Conservation (phyloP, 2,797 vertebrate genomes). For the Sciurus vulgaris region DNA sequence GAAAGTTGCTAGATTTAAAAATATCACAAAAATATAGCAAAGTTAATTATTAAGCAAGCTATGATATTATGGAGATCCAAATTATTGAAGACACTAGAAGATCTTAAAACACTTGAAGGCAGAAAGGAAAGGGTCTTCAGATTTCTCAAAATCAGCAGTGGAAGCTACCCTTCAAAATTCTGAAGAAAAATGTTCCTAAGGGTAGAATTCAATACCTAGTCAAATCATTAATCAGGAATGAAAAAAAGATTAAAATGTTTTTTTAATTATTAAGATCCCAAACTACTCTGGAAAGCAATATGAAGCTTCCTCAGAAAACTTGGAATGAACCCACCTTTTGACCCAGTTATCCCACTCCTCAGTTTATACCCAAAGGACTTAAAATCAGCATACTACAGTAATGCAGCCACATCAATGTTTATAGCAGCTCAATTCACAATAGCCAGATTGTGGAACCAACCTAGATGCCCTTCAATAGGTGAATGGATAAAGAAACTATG, state of each 20-base stretch:
- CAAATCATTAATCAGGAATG: neutral
- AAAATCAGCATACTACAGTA: too few species aligned
- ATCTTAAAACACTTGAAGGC: neutral
- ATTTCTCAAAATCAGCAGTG: constrained; percentile 3
- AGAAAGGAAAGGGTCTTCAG: neutral
- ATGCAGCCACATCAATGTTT: too few species aligned
- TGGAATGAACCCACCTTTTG: too few species aligned
- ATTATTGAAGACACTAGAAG: neutral
- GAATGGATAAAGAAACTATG: too few species aligned
- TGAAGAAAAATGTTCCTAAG: neutral
- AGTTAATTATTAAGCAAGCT: neutral
- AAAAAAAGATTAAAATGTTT: neutral
- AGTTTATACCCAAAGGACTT: too few species aligned
- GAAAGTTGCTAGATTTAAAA: neutral
- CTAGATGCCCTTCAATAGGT: too few species aligned
- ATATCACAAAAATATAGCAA: neutral
- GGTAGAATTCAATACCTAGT: neutral
- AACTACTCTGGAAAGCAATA: neutral
- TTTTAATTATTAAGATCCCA: neutral
- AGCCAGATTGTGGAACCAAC: too few species aligned
- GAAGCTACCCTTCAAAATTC: neutral
- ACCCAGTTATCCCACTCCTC: too few species aligned
- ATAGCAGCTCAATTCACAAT: too few species aligned
- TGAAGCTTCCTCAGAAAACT: too few species aligned
- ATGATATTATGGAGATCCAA: neutral